Percentiles rank a stretch among this genome's conserved stretches.
These are phyloP conservation scores for Mythimna loreyi DNA, from an alignment of 2,888 invertebrate species.

Conservation along the genomic window DNA sequence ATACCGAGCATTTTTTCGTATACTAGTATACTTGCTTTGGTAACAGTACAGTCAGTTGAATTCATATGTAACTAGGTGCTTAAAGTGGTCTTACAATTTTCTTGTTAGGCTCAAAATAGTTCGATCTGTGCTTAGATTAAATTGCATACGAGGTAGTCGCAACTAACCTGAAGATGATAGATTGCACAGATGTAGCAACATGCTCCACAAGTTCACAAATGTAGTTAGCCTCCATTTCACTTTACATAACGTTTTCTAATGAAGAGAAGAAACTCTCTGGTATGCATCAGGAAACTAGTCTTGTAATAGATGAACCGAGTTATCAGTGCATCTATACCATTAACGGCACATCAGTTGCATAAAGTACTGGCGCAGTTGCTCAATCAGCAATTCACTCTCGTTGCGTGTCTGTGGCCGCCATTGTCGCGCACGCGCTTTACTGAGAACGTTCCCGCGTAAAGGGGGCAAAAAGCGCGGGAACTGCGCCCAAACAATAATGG, in stretches of 20 bases:
- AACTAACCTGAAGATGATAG: neutral
- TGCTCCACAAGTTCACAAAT: constrained; percentile 26
- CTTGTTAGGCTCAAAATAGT: neutral
- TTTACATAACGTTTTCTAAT: constrained; percentile 55
- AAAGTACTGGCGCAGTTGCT: constrained; percentile 82
- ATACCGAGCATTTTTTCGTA: constrained; percentile 28
- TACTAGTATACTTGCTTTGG: constrained; percentile 25
- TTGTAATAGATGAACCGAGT: constrained; percentile 74
- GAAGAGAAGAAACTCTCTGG: constrained; percentile 49
- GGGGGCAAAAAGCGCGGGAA: constrained; percentile 90
- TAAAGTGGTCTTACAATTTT: neutral
- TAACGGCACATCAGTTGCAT: constrained; percentile 88
- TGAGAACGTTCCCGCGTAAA: constrained; percentile 90
- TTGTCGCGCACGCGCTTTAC: constrained; percentile 88
- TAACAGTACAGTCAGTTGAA: constrained; percentile 22
- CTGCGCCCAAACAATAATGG: constrained; percentile 84
- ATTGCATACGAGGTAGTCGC: neutral
- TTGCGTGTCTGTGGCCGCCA: constrained; percentile 80
- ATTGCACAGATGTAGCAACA: constrained; percentile 25
- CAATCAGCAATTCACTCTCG: constrained; percentile 89
- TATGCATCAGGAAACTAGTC: constrained; percentile 71
- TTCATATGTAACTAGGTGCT: neutral
- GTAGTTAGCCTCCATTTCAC: constrained; percentile 37
- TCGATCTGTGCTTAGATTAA: neutral
- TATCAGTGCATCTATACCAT: constrained; percentile 82